A percentile compares a stretch with the other conserved stretches of the same genome.
These are phyloP conservation scores for Toxotes jaculatrix DNA, from an alignment of 2,113 vertebrate genomes.

Conservation along the genomic window DNA sequence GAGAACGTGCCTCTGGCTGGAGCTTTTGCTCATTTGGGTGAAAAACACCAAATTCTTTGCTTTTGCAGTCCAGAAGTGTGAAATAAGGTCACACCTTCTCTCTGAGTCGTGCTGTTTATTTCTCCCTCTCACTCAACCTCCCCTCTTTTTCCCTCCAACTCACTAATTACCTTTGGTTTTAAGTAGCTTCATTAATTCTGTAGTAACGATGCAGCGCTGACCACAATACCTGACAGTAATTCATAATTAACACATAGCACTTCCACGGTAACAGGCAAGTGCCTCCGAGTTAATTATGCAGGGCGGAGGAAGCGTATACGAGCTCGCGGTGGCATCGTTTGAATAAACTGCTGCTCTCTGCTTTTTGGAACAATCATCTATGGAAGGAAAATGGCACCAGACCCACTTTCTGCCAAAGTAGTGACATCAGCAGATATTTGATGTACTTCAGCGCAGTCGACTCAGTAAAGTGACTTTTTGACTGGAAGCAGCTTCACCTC, in stretches of 20 bases:
- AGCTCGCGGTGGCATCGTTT: constrained; percentile 6
- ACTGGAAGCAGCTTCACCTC: not conserved
- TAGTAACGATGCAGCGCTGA: constrained; percentile 37
- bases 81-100: constrained; percentile 20
- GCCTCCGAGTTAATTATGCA: constrained; percentile 19
- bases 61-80: not conserved
- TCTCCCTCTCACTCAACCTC: not conserved
- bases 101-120: not conserved
- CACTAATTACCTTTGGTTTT: constrained; percentile 56
- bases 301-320: not conserved
- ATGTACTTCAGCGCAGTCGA: not conserved
- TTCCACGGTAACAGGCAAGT: constrained; percentile 31
- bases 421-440: not conserved
- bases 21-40: not conserved
- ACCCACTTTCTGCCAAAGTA: not conserved
- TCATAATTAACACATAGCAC: constrained; percentile 53
- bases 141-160: not conserved
- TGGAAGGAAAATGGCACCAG: not conserved
- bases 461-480: not conserved
- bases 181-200: constrained; percentile 61
- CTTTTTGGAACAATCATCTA: not conserved
- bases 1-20: no score
- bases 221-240: constrained; percentile 53
- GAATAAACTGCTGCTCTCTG: constrained; percentile 10
- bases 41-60: not conserved